phyloP scores from a whole-genome alignment of 2,797 vertebrate species.

The Erpetoichthys calabaricus region DNA sequence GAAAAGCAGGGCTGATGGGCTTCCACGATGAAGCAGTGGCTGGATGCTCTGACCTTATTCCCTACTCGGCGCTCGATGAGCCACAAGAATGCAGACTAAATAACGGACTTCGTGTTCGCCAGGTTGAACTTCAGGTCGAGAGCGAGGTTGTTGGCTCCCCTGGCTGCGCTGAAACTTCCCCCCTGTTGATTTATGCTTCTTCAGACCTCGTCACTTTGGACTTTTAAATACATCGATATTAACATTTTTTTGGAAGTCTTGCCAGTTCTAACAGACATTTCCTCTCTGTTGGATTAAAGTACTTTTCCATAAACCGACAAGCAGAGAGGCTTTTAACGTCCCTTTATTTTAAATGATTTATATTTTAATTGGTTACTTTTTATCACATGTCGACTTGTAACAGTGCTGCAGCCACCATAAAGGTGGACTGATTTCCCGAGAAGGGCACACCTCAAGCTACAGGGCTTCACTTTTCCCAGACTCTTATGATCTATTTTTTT shows the following conservation, averaged over 20 bases:
- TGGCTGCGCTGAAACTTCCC: conserved; percentile 37
- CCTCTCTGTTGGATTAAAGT: conserved; percentile 41
- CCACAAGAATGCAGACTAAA: too few species aligned
- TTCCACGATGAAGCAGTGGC: too few species aligned
- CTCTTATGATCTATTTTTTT: too few species aligned
- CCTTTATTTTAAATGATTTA: conserved; percentile 44
- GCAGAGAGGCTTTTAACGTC: conserved; percentile 41
- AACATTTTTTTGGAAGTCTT: conserved; percentile 39
- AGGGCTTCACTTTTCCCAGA: too few species aligned
- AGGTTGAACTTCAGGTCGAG: too few species aligned
- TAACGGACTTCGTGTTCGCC: too few species aligned
- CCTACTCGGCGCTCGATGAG: too few species aligned
- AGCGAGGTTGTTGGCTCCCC: neutral
- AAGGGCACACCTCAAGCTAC: too few species aligned
- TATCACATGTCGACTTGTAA: neutral
- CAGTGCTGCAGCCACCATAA: too few species aligned
- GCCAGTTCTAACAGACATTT: conserved; percentile 41
- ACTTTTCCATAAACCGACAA: conserved; percentile 49
- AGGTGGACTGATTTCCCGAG: too few species aligned
- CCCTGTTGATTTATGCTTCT: conserved; percentile 50
- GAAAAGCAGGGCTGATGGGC: too few species aligned
- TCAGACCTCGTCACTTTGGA: conserved; percentile 44
- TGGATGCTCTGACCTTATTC: too few species aligned
- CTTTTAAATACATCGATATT: conserved; percentile 49
- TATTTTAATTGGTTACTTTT: conserved; percentile 13